Evolutionary conservation across 1,140 invertebrate species (phyloP).

Genomic region (Riptortus pedestris): DNA sequence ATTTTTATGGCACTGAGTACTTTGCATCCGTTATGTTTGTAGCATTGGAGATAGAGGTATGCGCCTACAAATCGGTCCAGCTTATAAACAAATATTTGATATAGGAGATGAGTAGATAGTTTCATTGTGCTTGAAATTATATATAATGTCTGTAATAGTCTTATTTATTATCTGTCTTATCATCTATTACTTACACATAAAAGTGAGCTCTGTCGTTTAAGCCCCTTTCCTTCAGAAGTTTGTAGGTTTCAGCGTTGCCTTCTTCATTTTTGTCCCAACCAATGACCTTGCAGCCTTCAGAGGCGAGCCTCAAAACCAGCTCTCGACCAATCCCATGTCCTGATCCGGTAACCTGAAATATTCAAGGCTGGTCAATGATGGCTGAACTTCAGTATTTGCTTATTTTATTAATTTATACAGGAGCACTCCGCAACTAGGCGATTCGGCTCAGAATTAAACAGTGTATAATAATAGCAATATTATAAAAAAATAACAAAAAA

Average conservation of each 20-base stretch:
- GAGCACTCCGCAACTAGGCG: too few relatives aligned
- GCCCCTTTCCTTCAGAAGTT: conserved; percentile 42
- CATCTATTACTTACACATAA: conserved; percentile 47
- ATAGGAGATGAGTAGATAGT: too few relatives aligned
- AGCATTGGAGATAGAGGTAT: too few relatives aligned
- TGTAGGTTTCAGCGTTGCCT: conserved; percentile 53
- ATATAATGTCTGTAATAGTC: too few relatives aligned
- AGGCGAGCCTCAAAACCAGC: conserved; percentile 64
- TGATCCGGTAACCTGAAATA: conserved; percentile 67
- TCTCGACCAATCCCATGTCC: conserved; percentile 86
- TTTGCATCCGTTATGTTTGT: too few relatives aligned
- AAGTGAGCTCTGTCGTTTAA: conserved; percentile 40
- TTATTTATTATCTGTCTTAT: too few relatives aligned
- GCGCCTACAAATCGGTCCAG: too few relatives aligned
- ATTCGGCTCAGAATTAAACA: background rate
- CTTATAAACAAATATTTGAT: too few relatives aligned
- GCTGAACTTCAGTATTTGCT: background rate
- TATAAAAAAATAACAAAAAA: too few relatives aligned
- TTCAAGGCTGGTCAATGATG: background rate
- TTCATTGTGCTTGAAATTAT: too few relatives aligned
- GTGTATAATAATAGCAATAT: too few relatives aligned
- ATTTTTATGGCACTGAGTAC: too few relatives aligned
- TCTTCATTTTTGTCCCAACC: conserved; percentile 79
- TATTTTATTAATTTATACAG: background rate
- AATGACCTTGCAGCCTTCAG: conserved; percentile 65